phyloP scores from a whole-genome alignment of 2,797 vertebrate species.

The Gambusia yucatana region DNA sequence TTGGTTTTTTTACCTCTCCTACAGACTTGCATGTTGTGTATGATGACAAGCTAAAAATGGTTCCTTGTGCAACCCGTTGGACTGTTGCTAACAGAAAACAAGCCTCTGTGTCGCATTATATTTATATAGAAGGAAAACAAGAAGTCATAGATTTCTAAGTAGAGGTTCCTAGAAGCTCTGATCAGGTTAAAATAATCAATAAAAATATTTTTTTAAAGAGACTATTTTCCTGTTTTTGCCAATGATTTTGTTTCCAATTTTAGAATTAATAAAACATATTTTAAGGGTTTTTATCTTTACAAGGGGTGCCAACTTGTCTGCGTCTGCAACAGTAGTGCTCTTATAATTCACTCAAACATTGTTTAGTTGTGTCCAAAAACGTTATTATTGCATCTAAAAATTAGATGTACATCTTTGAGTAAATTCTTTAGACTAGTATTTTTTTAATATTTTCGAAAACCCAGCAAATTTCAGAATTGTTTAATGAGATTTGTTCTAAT shows the following conservation, averaged over 20 bases:
- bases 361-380: neutral
- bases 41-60: neutral
- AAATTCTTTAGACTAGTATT: neutral
- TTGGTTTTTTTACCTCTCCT: neutral
- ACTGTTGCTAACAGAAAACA: neutral
- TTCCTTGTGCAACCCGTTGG: neutral
- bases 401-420: too few species aligned
- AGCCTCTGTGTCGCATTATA: neutral
- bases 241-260: neutral
- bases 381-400: neutral
- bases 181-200: neutral
- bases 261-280: neutral
- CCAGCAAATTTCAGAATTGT: conserved; percentile 3
- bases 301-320: neutral
- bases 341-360: neutral
- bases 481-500: conserved; percentile 26
- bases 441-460: neutral
- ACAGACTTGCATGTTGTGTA: neutral
- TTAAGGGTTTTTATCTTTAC: neutral
- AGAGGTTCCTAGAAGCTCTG: neutral
- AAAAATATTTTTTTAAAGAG: neutral
- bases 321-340: neutral
- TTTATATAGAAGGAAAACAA: neutral
- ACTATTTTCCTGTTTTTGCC: neutral
- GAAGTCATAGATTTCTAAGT: neutral